Evolutionary conservation across 2,888 invertebrate species (phyloP).

Genomic region (Tachina grossa): DNA sequence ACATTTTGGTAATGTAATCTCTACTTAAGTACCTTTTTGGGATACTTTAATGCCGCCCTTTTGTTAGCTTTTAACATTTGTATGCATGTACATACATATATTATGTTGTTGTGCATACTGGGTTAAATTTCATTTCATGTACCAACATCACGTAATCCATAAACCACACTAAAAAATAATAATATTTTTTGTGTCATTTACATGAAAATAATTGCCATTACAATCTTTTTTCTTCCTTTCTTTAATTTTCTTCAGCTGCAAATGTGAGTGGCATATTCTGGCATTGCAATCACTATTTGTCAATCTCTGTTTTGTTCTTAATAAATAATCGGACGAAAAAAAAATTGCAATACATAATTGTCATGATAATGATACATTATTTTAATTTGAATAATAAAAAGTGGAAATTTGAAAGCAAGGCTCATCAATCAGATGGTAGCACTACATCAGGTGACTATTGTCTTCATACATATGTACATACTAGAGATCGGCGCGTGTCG

Average conservation of each 20-base stretch:
- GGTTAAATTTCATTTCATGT: constrained; percentile 42
- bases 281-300: constrained; percentile 39
- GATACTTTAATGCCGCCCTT: background rate
- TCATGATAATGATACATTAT: constrained; percentile 16
- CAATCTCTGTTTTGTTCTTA: constrained; percentile 48
- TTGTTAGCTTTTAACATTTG: constrained; percentile 8
- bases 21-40: background rate
- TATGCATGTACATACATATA: background rate
- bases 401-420: background rate
- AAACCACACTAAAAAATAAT: constrained; percentile 34
- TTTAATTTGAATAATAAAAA: background rate
- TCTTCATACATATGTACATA: too few species aligned
- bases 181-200: constrained; percentile 54
- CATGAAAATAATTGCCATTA: constrained; percentile 59
- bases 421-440: background rate
- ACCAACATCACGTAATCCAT: constrained; percentile 50
- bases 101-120: constrained; percentile 35
- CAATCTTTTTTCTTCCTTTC: constrained; percentile 9
- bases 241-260: constrained; percentile 1
- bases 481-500: too few species aligned
- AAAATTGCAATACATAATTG: constrained; percentile 25
- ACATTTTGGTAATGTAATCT: constrained; percentile 7
- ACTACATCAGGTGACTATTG: too few species aligned
- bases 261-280: constrained; percentile 59
- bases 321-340: constrained; percentile 36